Evolutionary conservation across 2,888 invertebrate species (phyloP).

Genomic region (Amiota minor): DNA sequence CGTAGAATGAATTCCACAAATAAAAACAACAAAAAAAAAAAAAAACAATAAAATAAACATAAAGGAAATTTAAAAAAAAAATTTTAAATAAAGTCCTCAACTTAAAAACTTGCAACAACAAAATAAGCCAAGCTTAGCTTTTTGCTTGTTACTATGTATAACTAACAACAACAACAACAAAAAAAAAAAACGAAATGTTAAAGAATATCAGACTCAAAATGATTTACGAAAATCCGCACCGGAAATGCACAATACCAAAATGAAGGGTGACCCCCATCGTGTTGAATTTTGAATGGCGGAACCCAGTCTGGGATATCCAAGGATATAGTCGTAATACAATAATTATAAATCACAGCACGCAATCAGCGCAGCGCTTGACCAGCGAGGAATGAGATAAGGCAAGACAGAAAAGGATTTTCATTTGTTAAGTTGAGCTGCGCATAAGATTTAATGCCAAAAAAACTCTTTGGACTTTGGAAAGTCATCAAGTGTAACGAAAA

Average conservation of each 20-base stretch:
- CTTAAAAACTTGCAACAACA: constrained; percentile 14
- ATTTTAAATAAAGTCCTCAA: neutral
- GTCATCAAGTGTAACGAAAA: constrained; percentile 55
- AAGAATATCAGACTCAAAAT: neutral
- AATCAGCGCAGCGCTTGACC: neutral
- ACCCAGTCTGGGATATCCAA: neutral
- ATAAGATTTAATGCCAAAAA: constrained; percentile 54
- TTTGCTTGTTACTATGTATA: constrained; percentile 2
- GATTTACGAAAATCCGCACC: neutral
- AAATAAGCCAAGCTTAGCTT: constrained; percentile 16
- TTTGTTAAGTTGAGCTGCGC: neutral
- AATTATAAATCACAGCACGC: constrained; percentile 24
- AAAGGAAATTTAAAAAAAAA: neutral
- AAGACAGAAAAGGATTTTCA: neutral
- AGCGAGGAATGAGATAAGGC: neutral
- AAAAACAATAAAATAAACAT: neutral
- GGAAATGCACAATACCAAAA: constrained; percentile 17
- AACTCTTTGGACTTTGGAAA: constrained; percentile 51
- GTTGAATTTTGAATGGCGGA: constrained; percentile 9
- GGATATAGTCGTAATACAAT: neutral
- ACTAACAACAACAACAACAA: no score
- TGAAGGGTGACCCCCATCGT: neutral
- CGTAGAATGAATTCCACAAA: neutral
- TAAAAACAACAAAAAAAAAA: neutral
- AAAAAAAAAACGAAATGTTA: neutral